These are phyloP conservation scores for Isaurus tuberculatus DNA, from an alignment of 92 coral and sea anemone genomes.

Conservation along the genomic window DNA sequence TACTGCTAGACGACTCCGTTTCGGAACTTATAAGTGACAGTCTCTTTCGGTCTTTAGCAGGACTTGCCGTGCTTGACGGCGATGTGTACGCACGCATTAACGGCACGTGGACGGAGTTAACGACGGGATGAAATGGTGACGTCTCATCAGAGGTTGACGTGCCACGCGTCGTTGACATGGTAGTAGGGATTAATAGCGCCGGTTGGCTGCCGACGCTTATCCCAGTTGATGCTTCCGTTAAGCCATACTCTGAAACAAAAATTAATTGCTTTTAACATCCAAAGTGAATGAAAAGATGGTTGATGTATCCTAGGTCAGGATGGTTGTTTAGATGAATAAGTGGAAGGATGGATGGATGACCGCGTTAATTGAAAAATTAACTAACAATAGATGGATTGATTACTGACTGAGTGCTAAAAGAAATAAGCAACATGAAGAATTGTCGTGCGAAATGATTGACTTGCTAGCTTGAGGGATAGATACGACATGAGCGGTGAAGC, in stretches of 20 bases:
- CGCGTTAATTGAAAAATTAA: no score
- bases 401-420: no score
- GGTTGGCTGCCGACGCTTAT: slow-evolving; percentile 99
- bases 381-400: no score
- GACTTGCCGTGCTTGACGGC: slow-evolving; percentile 58
- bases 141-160: slow-evolving; percentile 66
- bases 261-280: no score
- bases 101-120: slow-evolving; percentile 53
- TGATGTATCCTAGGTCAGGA: no score
- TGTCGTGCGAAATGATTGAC: no score
- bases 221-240: slow-evolving; percentile 98
- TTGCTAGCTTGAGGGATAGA: background rate
- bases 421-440: no score
- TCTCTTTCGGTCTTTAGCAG: slow-evolving; percentile 67
- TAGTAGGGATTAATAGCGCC: slow-evolving; percentile 83
- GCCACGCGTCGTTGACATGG: slow-evolving; percentile 63
- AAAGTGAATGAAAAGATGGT: background rate
- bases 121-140: slow-evolving; percentile 69
- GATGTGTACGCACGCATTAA: slow-evolving; percentile 61
- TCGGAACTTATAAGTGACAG: slow-evolving; percentile 74
- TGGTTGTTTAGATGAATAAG: no score
- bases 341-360: no score
- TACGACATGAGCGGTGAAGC: no score
- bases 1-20: slow-evolving; percentile 76
- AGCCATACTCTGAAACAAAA: slow-evolving; percentile 82